Evolutionary conservation across 2,888 invertebrate genomes (phyloP), one percentile per base, ranked within the genome.

Genomic region (Amblyjoppa fuscipennis): DNA sequence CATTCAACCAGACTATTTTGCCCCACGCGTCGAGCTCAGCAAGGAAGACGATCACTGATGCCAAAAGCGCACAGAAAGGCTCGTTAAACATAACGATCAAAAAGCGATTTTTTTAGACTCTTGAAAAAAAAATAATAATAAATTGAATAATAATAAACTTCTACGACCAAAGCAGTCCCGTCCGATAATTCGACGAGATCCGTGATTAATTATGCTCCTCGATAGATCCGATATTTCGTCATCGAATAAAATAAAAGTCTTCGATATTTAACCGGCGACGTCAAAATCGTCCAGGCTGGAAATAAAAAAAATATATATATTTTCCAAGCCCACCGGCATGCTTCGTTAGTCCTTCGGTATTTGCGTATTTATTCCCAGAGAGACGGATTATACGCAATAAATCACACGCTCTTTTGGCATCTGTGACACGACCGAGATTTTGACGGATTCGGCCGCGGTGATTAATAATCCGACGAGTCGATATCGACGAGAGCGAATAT

Each of bases 401-500:
- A 64, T 64, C 64, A 64, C 34, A 49, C 64, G 51, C 34, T 34
- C 75, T 59, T 38, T 41, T 64, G 69, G 70, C 70, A 76, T 76
- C 71, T 64, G 61, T 61, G 45, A 53, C 61, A 53, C 13, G 71
- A n/a, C 25, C 56, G 68, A 68, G 9, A 68, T 79, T 28, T 74
- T 70, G 51, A 25, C 45, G 51, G n/a, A 56, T 45, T 9, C 25
- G 16, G 38, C 28, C n/a, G 31, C 16, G 31, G 28, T 71, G 71
- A 73, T 53, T 77, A 68, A 68, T 73, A 49, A 49, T 59, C n/a
- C 68, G 34, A 75, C 69, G 78, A 81, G 70, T 74, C 81, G 84
- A 81, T 81, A 70, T 69, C 56, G 49, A 74, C 45, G 51, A 77
- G 77, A 81, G 84, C 68, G 71, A 69, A 34, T 59, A 31, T 41